A percentile compares a stretch with the other conserved stretches of the same genome.
Conservation (phyloP, 2,888 invertebrate species). For the Caenorhabditis plicata region DNA sequence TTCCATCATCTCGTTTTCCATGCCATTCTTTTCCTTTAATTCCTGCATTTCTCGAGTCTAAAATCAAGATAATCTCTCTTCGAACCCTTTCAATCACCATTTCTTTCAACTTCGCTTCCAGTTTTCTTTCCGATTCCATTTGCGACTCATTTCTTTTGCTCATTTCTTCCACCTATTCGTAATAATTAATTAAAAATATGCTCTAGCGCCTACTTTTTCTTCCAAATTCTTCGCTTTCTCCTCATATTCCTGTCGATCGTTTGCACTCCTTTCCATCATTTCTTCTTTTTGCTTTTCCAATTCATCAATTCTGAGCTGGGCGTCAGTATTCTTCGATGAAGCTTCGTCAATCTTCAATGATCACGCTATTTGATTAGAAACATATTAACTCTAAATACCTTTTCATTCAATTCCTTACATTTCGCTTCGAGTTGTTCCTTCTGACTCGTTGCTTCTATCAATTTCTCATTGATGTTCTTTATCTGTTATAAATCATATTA, state of each 20-base stretch:
- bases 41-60: conserved; percentile 1
- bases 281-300: conserved; percentile 10
- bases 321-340: no score
- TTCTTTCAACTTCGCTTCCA: background rate
- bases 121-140: background rate
- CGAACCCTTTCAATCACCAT: background rate
- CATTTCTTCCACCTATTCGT: background rate
- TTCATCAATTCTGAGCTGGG: background rate
- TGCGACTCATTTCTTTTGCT: conserved; percentile 1
- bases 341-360: no score
- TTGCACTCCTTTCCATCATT: background rate
- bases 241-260: conserved; percentile 10
- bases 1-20: conserved; percentile 2
- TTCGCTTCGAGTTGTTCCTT: conserved; percentile 10
- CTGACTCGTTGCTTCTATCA: background rate
- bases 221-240: conserved; percentile 11
- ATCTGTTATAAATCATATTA: conserved; percentile 11
- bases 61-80: no score
- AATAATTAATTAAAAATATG: background rate
- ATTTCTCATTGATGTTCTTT: conserved; percentile 3
- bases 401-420: no score
- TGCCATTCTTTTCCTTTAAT: background rate
- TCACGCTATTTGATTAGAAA: no score
- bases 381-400: no score
- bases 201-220: no score